Percentiles rank a stretch among this genome's conserved stretches.
These are phyloP conservation scores for Dryobates pubescens DNA, from an alignment of 2,797 vertebrate species.

Conservation along the genomic window DNA sequence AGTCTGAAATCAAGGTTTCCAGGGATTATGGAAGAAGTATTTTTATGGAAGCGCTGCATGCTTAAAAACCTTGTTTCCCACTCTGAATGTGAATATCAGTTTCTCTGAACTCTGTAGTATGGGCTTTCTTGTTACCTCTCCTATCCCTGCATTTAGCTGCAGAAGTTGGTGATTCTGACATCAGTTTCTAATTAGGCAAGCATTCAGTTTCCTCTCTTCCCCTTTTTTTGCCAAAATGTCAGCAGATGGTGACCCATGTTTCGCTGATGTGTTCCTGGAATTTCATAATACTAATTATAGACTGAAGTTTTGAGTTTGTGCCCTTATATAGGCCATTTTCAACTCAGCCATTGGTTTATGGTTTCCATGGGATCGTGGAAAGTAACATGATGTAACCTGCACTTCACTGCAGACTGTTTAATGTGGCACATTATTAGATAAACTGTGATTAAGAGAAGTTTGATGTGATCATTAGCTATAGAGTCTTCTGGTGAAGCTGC, in stretches of 20 bases:
- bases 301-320: conserved; percentile 22
- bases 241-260: conserved; percentile 46
- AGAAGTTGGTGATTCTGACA: background rate
- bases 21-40: background rate
- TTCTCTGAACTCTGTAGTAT: background rate
- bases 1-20: background rate
- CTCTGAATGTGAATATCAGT: background rate
- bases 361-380: conserved; percentile 27
- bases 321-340: background rate
- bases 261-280: conserved; percentile 1
- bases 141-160: background rate
- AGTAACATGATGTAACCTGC: background rate
- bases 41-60: background rate
- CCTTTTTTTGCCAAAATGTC: conserved; percentile 12
- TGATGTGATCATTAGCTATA: background rate
- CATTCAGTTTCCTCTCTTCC: background rate
- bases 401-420: background rate
- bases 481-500: background rate
- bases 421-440: background rate
- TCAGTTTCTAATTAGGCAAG: conserved; percentile 15
- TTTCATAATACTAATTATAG: conserved; percentile 35
- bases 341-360: background rate
- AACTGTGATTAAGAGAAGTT: background rate
- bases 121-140: background rate
- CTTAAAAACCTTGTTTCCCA: background rate